phyloP scores from a whole-genome alignment of 2,113 vertebrate species.

The Centropus bengalensis region DNA sequence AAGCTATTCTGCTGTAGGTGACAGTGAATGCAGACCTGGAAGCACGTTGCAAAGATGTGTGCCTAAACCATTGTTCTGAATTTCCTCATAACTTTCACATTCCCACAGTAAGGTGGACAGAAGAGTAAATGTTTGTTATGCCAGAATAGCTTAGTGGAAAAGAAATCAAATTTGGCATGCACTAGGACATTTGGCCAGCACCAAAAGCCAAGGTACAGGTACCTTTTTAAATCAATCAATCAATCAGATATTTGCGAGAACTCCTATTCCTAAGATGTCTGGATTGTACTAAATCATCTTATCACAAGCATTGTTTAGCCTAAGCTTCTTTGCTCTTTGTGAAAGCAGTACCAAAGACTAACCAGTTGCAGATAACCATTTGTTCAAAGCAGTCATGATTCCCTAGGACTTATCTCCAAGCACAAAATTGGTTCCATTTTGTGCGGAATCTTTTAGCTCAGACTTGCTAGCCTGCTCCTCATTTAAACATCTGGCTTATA shows the following conservation, averaged over 20 bases:
- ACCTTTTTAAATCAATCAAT: no score
- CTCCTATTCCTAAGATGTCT: background rate
- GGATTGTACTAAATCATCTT: background rate
- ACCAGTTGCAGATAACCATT: background rate
- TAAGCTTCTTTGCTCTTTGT: background rate
- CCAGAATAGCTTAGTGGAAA: background rate
- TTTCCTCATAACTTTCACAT: background rate
- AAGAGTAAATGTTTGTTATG: background rate
- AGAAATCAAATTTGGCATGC: background rate
- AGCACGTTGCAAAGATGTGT: fast-evolving
- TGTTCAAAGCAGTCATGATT: background rate
- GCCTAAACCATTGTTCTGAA: background rate
- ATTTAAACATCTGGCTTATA: background rate
- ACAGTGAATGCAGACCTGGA: fast-evolving
- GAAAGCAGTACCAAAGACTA: background rate
- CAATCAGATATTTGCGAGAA: background rate
- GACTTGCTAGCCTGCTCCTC: background rate
- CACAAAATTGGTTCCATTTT: background rate
- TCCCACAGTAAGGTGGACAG: fast-evolving
- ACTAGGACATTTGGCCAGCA: background rate
- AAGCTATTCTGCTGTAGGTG: fast-evolving
- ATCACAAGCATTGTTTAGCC: background rate
- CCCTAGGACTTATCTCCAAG: background rate
- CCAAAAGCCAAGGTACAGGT: background rate
- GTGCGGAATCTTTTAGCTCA: background rate